Base-by-base conservation (phyloP, 2,888 invertebrate genomes). In the Slavum lentiscoides region DNA sequence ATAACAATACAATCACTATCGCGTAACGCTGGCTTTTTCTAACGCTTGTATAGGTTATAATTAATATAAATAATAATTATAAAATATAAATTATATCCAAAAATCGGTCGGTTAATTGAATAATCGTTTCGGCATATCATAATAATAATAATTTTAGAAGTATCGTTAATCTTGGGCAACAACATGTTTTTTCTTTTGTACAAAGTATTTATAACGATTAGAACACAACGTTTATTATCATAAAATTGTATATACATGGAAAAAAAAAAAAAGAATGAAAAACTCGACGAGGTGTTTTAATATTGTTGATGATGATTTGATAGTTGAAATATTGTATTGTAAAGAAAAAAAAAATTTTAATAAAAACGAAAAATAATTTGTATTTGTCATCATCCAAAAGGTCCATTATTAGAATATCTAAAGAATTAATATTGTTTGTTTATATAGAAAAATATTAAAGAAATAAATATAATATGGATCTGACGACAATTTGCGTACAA, bases 71-170 rank as follows among this genome's bases (percentile, higher is more conserved):
- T 49, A 13, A 49, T 49, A 13, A 13, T 13, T 72, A 64, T 55
- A 21, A 55, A 53, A 61, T 61, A 69, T 53, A 21, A 61, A 30
- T 30, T 53, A 59, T 59, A 77, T 21, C 39, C 62, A 70, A 23
- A 64, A 75, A 62, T 70, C 39, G 70, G 62, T 70, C 53, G 62
- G 55, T 77, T 69, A 37, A 77, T 21, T 49, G 6, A 77, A 62
- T 72, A 62, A 70, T 64, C 55, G 62, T 80, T 80, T 70, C 64
- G 58, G 70, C 80, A 80, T 80, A 80, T 80, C 80, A 80, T 72
- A 43, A 19, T 58, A 58, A 75, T 67, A 23, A 72, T 72, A 58
- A 58, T 49, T 15, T 37, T 19, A 64, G 23, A 69, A 37, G 15
- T 30, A 30, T 30, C 30, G 69, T 77, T 70, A 77, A 70, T 62